Evolutionary conservation across 2,113 vertebrate genomes (phyloP), one percentile per base, ranked within the genome.

Genomic region (Candoia aspera): DNA sequence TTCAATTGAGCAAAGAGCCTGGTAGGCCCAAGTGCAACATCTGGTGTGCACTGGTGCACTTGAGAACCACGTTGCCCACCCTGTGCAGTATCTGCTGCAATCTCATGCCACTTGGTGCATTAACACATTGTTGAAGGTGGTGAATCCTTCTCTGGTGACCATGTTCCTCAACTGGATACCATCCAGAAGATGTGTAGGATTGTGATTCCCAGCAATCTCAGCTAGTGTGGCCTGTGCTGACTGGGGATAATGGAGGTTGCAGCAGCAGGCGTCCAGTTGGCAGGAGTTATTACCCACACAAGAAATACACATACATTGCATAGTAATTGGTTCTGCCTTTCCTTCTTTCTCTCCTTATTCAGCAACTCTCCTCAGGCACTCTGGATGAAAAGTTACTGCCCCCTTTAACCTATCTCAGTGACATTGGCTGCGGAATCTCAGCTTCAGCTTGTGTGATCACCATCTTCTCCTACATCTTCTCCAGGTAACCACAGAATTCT

Each of bases 371-470:
- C n/a, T 21, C 37, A 0, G 90, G 49, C 4, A 58, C 89, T 0
- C 21, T 96, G n/a, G 92, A 96, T 0, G 57, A 37, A 2, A 64
- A 84, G 60, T 1, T 96, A 59, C 90, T 94, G 89, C 19, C 2
- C 0, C 93, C 97, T 2, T 96, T 97, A 6, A 92, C 91, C 0
- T 96, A 94, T 55, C 95, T 97, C 86, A 96, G 96, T 59, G 73
- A 96, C 0, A 95, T 96, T 57, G 97, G 97, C 59, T 97, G 97
- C 90, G 95, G 96, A 73, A 4, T 97, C 86, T 97, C 97, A 5
- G 49, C 94, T 0, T 60, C 90, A 46, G 94, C 96, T 58, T 96
- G 96, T 0, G 73, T 97, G 57, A 89, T 97, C 86, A 91, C 91
- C 1, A 13, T 95, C 37, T 46, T 95, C 29, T 93, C 96, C 62